A percentile compares a stretch with the other conserved stretches of the same genome.
Evolutionary conservation across 2,888 invertebrate genomes (phyloP).

Genomic region (Zaprionus bogoriensis): DNA sequence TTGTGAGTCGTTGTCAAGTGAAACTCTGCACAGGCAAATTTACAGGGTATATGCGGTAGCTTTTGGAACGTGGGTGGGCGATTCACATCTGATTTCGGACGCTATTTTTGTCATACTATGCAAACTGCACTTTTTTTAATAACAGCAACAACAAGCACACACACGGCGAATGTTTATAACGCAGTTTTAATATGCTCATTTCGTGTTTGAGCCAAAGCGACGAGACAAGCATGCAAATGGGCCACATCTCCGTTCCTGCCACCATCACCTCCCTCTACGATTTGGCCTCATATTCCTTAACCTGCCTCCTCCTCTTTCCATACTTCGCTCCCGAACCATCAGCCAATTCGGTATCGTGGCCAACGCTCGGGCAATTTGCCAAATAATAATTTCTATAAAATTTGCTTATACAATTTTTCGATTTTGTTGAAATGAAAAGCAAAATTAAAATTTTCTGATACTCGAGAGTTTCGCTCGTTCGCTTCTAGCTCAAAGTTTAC

Average conservation of each 20-base stretch:
- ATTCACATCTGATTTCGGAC: constrained; percentile 17
- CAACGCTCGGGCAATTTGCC: constrained; percentile 48
- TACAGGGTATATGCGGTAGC: constrained; percentile 6
- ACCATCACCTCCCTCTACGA: background rate
- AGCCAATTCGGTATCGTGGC: constrained; percentile 30
- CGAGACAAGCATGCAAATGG: constrained; percentile 34
- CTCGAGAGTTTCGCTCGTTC: constrained; percentile 3
- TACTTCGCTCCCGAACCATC: background rate
- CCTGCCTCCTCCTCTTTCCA: background rate
- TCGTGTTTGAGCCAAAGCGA: constrained; percentile 27
- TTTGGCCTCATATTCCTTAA: background rate
- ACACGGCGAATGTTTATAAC: constrained; percentile 39
- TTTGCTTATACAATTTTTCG: constrained; percentile 35
- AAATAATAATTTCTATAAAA: constrained; percentile 64
- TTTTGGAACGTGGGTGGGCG: constrained; percentile 1
- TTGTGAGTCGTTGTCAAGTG: background rate
- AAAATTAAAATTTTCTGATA: constrained; percentile 8
- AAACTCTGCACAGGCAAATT: background rate
- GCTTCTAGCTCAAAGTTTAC: constrained; percentile 45
- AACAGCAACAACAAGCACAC: constrained; percentile 42
- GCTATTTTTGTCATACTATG: constrained; percentile 39
- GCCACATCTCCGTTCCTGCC: constrained; percentile 1
- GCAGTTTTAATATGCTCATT: constrained; percentile 55
- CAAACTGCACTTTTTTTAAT: constrained; percentile 70
- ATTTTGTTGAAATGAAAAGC: constrained; percentile 55